Percentiles rank a stretch among this genome's conserved stretches.
phyloP scores from a whole-genome alignment of 2,797 vertebrate species.

The Acrossocheilus fasciatus region DNA sequence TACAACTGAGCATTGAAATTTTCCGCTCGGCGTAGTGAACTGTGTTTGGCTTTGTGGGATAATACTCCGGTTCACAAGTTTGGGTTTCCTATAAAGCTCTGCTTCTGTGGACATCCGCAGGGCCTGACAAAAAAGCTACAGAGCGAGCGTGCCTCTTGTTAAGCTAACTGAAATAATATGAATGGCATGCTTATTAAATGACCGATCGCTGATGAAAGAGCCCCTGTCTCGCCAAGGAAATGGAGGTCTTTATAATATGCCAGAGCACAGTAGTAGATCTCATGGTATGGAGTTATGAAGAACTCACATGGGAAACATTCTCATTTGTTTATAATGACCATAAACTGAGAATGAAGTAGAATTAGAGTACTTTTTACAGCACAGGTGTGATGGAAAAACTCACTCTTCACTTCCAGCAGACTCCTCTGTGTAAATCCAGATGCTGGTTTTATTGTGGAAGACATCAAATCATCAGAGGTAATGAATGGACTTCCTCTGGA shows the following conservation, averaged over 20 bases:
- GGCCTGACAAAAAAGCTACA: slow-evolving; percentile 29
- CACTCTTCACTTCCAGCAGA: not conserved
- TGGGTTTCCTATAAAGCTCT: slow-evolving; percentile 32
- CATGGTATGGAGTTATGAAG: not conserved
- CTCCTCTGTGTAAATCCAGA: slow-evolving; percentile 1
- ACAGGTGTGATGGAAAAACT: not conserved
- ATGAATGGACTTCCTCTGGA: slow-evolving; percentile 28
- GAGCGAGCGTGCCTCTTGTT: slow-evolving; percentile 34
- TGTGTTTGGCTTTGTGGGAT: slow-evolving; percentile 43
- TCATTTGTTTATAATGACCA: slow-evolving; percentile 10
- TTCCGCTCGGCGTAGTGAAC: slow-evolving; percentile 20
- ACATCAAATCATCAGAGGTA: slow-evolving; percentile 29
- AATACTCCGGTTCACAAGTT: slow-evolving; percentile 46
- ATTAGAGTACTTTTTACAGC: not conserved
- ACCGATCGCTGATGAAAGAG: slow-evolving; percentile 30
- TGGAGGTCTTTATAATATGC: slow-evolving; percentile 22
- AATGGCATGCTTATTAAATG: slow-evolving; percentile 43
- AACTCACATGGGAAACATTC: slow-evolving; percentile 5
- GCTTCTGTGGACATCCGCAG: slow-evolving; percentile 35
- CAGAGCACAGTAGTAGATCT: slow-evolving; percentile 5
- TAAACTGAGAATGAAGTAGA: not conserved
- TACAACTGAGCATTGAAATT: slow-evolving; percentile 43
- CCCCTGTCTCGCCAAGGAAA: slow-evolving; percentile 5
- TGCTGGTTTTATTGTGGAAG: slow-evolving; percentile 27
- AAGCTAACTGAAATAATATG: slow-evolving; percentile 54